Evolutionary conservation across 2,797 vertebrate genomes (phyloP).

Genomic region (Myripristis murdjan): DNA sequence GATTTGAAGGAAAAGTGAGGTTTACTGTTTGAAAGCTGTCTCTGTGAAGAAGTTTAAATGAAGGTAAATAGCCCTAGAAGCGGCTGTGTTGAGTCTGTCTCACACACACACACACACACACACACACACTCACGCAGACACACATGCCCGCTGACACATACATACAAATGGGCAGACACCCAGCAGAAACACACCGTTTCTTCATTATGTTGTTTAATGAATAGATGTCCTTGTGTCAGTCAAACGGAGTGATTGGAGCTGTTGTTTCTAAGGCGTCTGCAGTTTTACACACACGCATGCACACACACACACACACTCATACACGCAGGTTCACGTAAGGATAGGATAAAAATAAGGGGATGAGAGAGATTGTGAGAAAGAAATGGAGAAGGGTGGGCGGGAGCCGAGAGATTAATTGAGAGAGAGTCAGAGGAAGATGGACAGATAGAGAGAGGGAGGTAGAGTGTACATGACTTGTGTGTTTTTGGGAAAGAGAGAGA

Average conservation of each 20-base stretch:
- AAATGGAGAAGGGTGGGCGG: slow-evolving; percentile 22
- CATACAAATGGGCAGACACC: too few relatives aligned
- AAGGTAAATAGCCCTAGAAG: slow-evolving; percentile 9
- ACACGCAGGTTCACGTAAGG: slow-evolving; percentile 37
- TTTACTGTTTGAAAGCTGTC: neutral
- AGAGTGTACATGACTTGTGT: slow-evolving; percentile 25
- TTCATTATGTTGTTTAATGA: slow-evolving; percentile 36
- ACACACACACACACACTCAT: neutral
- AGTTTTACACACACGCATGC: neutral
- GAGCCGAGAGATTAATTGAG: slow-evolving; percentile 62
- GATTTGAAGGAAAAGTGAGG: neutral
- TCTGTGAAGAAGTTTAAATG: slow-evolving; percentile 15
- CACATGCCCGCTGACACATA: neutral
- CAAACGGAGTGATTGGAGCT: slow-evolving; percentile 18
- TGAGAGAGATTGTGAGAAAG: slow-evolving; percentile 23
- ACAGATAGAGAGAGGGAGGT: slow-evolving; percentile 35
- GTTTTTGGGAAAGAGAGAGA: too few relatives aligned
- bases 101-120: neutral
- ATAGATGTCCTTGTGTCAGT: slow-evolving; percentile 30
- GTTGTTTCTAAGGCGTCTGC: slow-evolving; percentile 3
- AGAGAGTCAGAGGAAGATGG: slow-evolving; percentile 54
- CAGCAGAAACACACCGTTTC: too few relatives aligned
- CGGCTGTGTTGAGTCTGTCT: neutral
- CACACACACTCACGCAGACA: neutral
- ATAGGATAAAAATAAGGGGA: slow-evolving; percentile 17